Evolutionary conservation across 2,888 invertebrate species (phyloP), one percentile per base, ranked within the genome.

Genomic region (Hoplodrina ambigua): DNA sequence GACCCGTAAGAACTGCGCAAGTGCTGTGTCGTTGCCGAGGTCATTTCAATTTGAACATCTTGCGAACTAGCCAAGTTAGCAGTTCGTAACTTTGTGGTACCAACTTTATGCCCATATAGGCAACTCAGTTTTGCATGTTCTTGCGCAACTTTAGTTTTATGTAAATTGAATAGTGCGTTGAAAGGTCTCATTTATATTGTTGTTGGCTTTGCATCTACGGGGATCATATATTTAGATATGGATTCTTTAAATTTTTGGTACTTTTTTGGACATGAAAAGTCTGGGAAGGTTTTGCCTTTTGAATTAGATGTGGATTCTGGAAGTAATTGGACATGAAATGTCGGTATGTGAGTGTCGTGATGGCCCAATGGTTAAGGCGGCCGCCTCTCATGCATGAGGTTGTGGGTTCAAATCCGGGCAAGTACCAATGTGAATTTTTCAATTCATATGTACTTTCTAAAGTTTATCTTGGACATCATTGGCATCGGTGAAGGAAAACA

Each of bases 11-110:
- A 62, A 69, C 69, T 61, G 56, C 69, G 80, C 78, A 85, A 86
- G 79, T 80, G 80, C 70, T 81, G 74, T 69, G 72, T 72, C 80
- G 80, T 80, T 72, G 72, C 80, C 70, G 83, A 80, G 84, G 83
- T 85, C 87, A 84, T 84, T 86, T 75, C 74, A 76, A 85, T 83
- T 83, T 70, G 71, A 83, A 72, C 85, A 80, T 80, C 82, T 81
- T 72, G 75, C 65, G 69, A 85, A 85, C 82, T 84, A 76, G 69
- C 69, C 66, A 77, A 83, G 71, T 80, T 81, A 78, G 70, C 77
- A 72, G 80, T 81, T 81, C 72, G 69, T 60, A 74, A 82, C 82
- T 75, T 81, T 68, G 67, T 70, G 72, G 78, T 65, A 41, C 63
- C 62, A 82, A 79, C 76, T 85, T 80, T 69, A 69, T 71, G 66